Percentiles rank a stretch among this genome's conserved stretches.
phyloP scores from a whole-genome alignment of 2,113 vertebrate species.

The Podiceps cristatus region DNA sequence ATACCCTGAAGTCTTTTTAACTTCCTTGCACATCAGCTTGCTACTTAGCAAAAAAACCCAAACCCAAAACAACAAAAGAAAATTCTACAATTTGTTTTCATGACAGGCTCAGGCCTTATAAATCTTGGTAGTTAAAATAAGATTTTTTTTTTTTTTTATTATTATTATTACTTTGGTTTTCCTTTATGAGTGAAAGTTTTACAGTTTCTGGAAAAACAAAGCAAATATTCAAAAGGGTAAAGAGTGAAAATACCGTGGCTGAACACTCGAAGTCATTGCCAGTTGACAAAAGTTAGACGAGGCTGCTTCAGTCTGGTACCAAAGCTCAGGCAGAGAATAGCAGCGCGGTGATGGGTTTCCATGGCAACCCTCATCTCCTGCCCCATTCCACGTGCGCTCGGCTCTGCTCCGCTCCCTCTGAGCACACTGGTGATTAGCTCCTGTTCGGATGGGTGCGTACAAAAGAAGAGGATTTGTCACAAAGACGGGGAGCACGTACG shows the following conservation, averaged over 20 bases:
- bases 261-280: background rate
- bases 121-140: background rate
- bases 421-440: background rate
- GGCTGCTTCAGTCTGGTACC: background rate
- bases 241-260: background rate
- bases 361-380: background rate
- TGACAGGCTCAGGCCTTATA: background rate
- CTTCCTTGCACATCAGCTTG: background rate
- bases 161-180: background rate
- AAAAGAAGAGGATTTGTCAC: background rate
- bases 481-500: fast-evolving
- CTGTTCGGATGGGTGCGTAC: background rate
- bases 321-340: background rate
- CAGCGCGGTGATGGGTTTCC: background rate
- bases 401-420: background rate
- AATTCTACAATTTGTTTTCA: background rate
- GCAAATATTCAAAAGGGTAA: background rate
- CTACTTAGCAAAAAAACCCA: background rate
- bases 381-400: background rate
- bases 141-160: background rate
- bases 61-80: background rate
- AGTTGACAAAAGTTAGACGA: background rate
- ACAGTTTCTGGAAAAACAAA: background rate
- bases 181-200: background rate
- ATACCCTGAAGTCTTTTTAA: background rate